Evolutionary conservation across 2,797 vertebrate genomes (phyloP), one percentile per base, ranked within the genome.

Genomic region (Schizothorax lantsangensis): DNA sequence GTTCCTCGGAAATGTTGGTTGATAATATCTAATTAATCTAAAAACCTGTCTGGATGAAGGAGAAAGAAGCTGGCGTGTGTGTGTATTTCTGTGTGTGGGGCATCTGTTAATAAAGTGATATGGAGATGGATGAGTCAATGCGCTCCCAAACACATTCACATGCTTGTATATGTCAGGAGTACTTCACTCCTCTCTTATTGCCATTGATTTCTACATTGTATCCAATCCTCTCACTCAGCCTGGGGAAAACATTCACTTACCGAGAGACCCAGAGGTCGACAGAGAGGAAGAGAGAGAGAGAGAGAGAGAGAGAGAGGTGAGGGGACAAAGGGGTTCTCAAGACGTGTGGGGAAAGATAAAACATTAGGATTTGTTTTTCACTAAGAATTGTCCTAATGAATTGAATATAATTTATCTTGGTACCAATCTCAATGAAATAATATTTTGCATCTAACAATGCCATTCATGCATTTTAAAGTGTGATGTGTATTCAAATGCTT

Each of bases 181-280:
- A 90, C 87, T 94, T 94, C 92, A 92, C 86, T 92, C 83, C 88
- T 47, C 74, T 84, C 91, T 91, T 91, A 91, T 88, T 94, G 93
- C 90, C 91, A 93, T 91, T 92, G 92, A 94, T 95, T 94, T 93
- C 91, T 90, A 87, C 86, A 74, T 91, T 89, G 85, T 72, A 84
- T 81, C 88, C 73, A 85, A 92, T 92, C 88, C 92, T 88, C 88
- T 91, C 91, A 87, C 89, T 92, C 80, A 90, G 90, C 81, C 86
- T 91, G 86, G 43, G 14, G 91, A 92, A 88, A 90, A 94, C 87
- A 91, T 89, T 91, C 81, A 89, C 88, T 92, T 93, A 91, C 91
- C 89, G 88, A 81, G 78, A 82, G 85, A 75, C 33, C 69, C n/a
- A 40, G 73, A 83, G 45, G 84, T 30, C 43, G n/a, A 75, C 30